Conservation (phyloP, 2,888 invertebrate species). For the Plagodis dolabraria region DNA sequence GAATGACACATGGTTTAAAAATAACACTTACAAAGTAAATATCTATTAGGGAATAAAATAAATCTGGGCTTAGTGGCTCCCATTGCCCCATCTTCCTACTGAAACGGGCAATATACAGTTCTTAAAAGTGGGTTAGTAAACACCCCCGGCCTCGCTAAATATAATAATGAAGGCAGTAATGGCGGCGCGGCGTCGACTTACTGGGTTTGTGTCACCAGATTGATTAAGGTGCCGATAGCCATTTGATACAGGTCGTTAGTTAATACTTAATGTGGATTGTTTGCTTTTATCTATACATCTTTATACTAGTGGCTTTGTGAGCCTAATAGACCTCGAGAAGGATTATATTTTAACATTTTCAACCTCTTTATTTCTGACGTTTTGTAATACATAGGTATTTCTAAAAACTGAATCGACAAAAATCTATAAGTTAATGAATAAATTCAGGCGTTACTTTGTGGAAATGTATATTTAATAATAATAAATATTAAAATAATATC, state of each 20-base stretch:
- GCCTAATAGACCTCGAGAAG: background rate
- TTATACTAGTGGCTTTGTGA: too few relatives aligned
- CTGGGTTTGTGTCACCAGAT: constrained; percentile 16
- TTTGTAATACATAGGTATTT: too few relatives aligned
- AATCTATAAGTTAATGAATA: too few relatives aligned
- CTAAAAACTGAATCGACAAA: too few relatives aligned
- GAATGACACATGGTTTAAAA: too few relatives aligned
- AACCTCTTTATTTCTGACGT: too few relatives aligned
- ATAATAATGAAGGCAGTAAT: constrained; percentile 25
- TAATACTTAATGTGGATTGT: constrained; percentile 26
- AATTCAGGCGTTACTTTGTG: too few relatives aligned
- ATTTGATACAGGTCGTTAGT: constrained; percentile 21
- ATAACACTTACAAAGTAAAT: too few relatives aligned
- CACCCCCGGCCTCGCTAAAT: constrained; percentile 26
- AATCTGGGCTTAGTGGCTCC: too few relatives aligned
- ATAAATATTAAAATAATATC: too few relatives aligned
- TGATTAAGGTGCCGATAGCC: constrained; percentile 9
- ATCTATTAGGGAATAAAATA: too few relatives aligned
- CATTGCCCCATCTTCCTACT: background rate
- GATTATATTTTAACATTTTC: background rate
- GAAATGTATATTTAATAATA: too few relatives aligned
- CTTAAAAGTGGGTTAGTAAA: constrained; percentile 22
- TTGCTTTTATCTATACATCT: constrained; percentile 7
- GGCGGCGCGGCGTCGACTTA: constrained; percentile 18
- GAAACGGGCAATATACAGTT: background rate